Base-by-base conservation (phyloP, 2,113 vertebrate genomes). In the Campylomormyrus numenius region DNA sequence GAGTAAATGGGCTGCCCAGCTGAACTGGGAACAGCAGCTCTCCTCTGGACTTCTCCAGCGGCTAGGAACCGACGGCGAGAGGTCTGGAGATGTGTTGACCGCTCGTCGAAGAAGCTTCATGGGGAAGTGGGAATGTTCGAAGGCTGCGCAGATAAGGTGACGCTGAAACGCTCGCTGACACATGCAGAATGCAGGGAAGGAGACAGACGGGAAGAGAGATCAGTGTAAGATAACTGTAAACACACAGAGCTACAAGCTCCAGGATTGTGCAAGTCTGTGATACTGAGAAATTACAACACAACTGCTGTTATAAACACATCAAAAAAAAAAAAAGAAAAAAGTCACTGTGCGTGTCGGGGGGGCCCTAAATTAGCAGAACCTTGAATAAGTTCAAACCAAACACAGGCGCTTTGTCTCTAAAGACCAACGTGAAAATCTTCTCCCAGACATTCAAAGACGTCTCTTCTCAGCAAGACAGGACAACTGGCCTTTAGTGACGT, bases 1-100 rank as follows among this genome's bases (percentile, higher is more conserved):
- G 94, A 94, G 94, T 91, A 94, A 95, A 94, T 62, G 62, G 48
- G 58, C 66, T 7, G 89, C 15, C 49, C 88, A 35, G 89, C 91
- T 91, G 77, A 50, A 89, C 91, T 92, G 94, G 91, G 93, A 91
- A 91, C 90, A 91, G 90, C 92, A 80, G 85, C 89, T 84, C 58
- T 58, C 77, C 84, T 70, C 50, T 35, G 91, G 93, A 94, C 95
- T 94, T 93, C 5, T 9, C 10, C 48, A 24, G 74, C 1, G 17
- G 24, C 48, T 56, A 31, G 42, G 62, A 77, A n/a, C 24, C 19
- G 3, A 10, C 66, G 19, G 27, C 42, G n/a, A 58, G 21, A n/a
- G 83, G 48, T 21, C 21, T 5, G 19, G 45, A 83, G 77, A 83
- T 17, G 39, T 3, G 77, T 4, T 10, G 42, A 83, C 7, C 39